Evolutionary conservation across 2,797 vertebrate species (phyloP).

Genomic region (Pantherophis vulpinus): DNA sequence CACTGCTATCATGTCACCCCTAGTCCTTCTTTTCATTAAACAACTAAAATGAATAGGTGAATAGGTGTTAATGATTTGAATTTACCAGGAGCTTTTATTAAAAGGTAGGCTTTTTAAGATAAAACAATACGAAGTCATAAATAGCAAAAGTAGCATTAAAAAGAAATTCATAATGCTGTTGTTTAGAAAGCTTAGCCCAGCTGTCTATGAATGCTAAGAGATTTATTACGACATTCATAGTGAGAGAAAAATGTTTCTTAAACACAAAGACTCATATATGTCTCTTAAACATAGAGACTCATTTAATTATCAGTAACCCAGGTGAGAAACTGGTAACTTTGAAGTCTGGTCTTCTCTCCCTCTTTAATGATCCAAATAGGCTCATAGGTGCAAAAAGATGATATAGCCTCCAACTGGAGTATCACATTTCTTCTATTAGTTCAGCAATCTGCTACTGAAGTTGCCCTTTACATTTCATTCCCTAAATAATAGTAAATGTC

Average conservation of each 20-base stretch:
- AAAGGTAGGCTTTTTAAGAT: background rate
- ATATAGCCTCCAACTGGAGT: background rate
- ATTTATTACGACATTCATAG: background rate
- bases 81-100: background rate
- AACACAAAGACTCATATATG: background rate
- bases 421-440: background rate
- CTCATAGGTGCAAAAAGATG: background rate
- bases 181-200: background rate
- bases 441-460: background rate
- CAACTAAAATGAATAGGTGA: background rate
- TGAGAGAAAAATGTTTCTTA: background rate
- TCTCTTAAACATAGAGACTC: background rate
- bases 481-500: background rate
- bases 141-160: background rate
- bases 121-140: background rate
- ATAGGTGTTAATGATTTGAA: background rate
- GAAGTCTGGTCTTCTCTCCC: background rate
- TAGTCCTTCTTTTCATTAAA: too few species aligned
- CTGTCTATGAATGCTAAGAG: background rate
- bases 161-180: background rate
- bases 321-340: background rate
- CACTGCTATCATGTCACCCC: too few species aligned
- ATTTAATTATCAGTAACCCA: background rate
- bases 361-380: background rate
- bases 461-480: background rate